phyloP scores from a whole-genome alignment of 2,797 vertebrate species.

The Anableps anableps region DNA sequence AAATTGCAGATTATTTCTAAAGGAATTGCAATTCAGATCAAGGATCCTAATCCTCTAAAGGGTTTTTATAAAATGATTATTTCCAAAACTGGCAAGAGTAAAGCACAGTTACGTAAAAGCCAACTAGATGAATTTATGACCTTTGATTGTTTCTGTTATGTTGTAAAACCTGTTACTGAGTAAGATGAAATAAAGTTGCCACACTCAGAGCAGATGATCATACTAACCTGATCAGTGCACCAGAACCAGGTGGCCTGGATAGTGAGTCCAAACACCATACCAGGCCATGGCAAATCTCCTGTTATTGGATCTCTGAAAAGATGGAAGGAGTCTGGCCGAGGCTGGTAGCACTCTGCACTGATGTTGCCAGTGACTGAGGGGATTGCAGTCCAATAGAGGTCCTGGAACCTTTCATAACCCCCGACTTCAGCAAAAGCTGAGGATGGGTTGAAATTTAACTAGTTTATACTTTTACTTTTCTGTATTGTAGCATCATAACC shows the following conservation, averaged over 20 bases:
- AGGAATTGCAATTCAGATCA: neutral
- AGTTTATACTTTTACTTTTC: neutral
- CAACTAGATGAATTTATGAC: conserved; percentile 31
- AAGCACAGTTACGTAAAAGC: conserved; percentile 8
- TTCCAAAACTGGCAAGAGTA: conserved; percentile 30
- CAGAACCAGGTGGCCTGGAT: conserved; percentile 91
- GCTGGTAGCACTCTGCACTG: conserved; percentile 80
- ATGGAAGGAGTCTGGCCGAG: conserved; percentile 88
- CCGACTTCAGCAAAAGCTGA: conserved; percentile 84
- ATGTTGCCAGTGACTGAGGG: conserved; percentile 65
- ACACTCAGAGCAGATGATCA: neutral
- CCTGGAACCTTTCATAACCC: conserved; percentile 84
- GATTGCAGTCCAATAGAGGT: conserved; percentile 86
- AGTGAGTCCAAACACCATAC: conserved; percentile 86
- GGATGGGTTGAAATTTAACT: conserved; percentile 1
- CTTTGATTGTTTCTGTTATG: conserved; percentile 3
- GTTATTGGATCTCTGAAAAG: conserved; percentile 86
- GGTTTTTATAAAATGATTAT: conserved; percentile 8
- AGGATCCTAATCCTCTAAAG: neutral
- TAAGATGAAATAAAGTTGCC: neutral
- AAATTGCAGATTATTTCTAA: neutral
- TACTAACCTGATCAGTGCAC: conserved; percentile 93
- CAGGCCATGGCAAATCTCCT: conserved; percentile 93
- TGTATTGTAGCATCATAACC: neutral
- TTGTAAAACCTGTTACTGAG: neutral